Percentiles rank a stretch among this genome's conserved stretches.
Conservation (phyloP, 2,797 vertebrate species). For the Furcifer pardalis region DNA sequence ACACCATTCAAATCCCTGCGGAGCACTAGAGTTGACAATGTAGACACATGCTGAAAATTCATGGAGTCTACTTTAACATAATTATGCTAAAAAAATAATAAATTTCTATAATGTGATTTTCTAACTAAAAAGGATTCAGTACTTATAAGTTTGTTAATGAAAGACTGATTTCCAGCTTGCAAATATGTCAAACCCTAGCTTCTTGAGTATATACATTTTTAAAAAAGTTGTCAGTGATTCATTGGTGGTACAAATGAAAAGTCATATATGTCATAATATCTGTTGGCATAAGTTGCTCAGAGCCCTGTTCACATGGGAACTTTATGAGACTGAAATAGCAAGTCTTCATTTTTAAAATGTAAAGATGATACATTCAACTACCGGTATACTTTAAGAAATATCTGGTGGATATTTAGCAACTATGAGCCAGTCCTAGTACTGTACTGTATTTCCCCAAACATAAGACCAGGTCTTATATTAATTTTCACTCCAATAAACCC, state of each 20-base stretch:
- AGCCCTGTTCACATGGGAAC: neutral
- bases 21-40: neutral
- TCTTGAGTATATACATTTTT: neutral
- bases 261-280: neutral
- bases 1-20: neutral
- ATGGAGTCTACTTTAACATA: conserved; percentile 39
- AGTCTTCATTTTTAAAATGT: neutral
- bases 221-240: neutral
- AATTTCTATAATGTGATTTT: conserved; percentile 29
- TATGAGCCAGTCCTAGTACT: neutral
- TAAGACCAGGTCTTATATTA: too few species aligned
- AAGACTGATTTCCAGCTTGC: neutral
- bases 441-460: too few species aligned
- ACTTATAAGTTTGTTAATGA: conserved; percentile 43
- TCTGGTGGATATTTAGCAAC: neutral
- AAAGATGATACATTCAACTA: neutral
- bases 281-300: neutral
- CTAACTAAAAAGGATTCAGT: conserved; percentile 38
- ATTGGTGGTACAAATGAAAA: neutral
- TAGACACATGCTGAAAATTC: conserved; percentile 17
- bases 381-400: neutral
- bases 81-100: conserved; percentile 35
- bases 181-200: neutral
- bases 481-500: too few species aligned
- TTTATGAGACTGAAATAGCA: neutral